These are phyloP conservation scores for Phylloscopus trochiloides DNA, from an alignment of 2,113 vertebrate genomes.

Conservation along the genomic window DNA sequence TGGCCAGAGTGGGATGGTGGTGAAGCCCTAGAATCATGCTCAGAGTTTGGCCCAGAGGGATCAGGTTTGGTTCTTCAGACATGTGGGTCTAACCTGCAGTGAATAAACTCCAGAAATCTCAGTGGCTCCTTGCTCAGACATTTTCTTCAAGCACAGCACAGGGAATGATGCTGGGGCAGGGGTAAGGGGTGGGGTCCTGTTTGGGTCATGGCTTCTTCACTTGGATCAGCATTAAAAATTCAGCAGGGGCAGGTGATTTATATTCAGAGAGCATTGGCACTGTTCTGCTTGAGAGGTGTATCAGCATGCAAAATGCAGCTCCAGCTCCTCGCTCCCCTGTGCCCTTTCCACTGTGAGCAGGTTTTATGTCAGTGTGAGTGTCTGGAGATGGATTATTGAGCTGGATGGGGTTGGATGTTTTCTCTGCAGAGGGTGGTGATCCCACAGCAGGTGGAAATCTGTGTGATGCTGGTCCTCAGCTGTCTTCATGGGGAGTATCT, in stretches of 20 bases:
- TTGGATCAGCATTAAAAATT: background rate
- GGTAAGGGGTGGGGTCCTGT: background rate
- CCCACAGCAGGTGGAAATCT: background rate
- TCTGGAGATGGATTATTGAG: background rate
- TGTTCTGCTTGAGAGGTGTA: background rate
- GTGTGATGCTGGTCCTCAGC: background rate
- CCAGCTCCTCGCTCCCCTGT: rapidly evolving
- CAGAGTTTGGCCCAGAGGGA: background rate
- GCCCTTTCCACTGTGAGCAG: background rate
- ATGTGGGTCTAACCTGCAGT: background rate
- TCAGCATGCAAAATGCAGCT: background rate
- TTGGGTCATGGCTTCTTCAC: background rate
- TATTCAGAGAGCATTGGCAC: background rate
- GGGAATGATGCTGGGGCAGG: background rate
- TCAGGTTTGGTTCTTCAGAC: background rate
- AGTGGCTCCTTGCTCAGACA: background rate
- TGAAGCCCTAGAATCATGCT: background rate
- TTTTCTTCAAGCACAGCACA: background rate
- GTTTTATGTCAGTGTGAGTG: background rate
- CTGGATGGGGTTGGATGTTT: background rate
- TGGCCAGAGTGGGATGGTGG: background rate
- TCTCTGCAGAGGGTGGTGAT: background rate
- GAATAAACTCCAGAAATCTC: background rate
- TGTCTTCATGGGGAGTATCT: rapidly evolving
- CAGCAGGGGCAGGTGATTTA: background rate